phyloP scores from a whole-genome alignment of 2,797 vertebrate species.

The Enteromius treurensis region DNA sequence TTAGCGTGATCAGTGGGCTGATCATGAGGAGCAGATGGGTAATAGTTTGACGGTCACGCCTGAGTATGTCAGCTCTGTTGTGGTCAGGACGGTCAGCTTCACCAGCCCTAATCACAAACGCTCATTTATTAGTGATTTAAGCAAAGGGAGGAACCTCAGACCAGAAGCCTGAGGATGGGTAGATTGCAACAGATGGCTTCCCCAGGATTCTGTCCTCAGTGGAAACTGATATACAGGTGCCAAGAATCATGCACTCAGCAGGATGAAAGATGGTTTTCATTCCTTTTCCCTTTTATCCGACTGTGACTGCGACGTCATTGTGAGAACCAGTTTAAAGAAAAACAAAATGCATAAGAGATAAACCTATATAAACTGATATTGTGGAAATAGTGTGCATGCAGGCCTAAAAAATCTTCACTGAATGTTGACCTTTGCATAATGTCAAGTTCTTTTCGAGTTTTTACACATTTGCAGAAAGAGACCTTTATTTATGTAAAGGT shows the following conservation, averaged over 20 bases:
- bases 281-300: not conserved
- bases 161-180: constrained; percentile 56
- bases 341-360: not conserved
- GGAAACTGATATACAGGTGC: constrained; percentile 66
- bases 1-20: constrained; percentile 64
- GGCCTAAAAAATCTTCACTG: not conserved
- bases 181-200: constrained; percentile 70
- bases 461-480: constrained; percentile 9
- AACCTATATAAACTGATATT: not conserved
- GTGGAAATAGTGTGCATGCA: not conserved
- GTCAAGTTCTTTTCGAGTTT: not conserved
- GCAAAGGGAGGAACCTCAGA: constrained; percentile 34
- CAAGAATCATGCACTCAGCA: constrained; percentile 50
- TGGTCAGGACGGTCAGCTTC: constrained; percentile 38
- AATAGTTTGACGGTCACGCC: constrained; percentile 59
- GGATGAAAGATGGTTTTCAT: constrained; percentile 34
- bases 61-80: constrained; percentile 47
- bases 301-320: constrained; percentile 17
- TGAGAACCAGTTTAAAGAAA: not conserved
- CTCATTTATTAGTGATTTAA: constrained; percentile 37
- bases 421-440: constrained; percentile 12
- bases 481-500: not conserved
- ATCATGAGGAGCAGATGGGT: constrained; percentile 72
- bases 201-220: constrained; percentile 60
- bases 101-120: constrained; percentile 24